These are phyloP conservation scores for Synergus umbraculus DNA, from an alignment of 2,888 invertebrate species.

Conservation along the genomic window DNA sequence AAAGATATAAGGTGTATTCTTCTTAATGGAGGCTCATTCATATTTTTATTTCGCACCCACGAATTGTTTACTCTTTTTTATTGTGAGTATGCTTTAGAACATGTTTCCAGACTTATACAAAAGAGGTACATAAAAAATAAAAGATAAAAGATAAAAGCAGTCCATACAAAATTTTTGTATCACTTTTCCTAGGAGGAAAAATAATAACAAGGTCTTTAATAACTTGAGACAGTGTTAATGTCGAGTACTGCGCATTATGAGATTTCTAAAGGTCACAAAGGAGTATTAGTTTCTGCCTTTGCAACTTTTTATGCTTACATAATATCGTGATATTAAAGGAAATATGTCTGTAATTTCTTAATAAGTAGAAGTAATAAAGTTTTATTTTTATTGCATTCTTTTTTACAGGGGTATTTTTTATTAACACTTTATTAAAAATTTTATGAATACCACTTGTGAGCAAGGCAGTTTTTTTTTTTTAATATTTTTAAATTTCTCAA, in stretches of 20 bases:
- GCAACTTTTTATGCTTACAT: neutral
- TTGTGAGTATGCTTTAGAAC: neutral
- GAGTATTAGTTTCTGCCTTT: neutral
- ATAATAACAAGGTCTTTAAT: slow-evolving; percentile 39
- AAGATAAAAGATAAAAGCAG: neutral
- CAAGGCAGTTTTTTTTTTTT: too few species aligned
- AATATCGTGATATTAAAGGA: neutral
- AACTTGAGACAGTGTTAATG: slow-evolving; percentile 3
- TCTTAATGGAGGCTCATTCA: slow-evolving; percentile 6
- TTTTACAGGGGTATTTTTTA: neutral
- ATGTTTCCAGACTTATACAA: neutral
- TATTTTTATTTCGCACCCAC: slow-evolving; percentile 14
- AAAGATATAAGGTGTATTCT: neutral
- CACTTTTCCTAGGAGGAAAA: slow-evolving; percentile 7
- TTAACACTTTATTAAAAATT: neutral
- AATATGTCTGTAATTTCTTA: neutral
- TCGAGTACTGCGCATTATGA: slow-evolving; percentile 1
- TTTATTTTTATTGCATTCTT: neutral
- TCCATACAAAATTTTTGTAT: neutral
- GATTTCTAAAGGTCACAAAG: slow-evolving; percentile 9
- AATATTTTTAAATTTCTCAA: too few species aligned
- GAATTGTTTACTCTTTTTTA: neutral
- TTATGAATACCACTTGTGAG: too few species aligned
- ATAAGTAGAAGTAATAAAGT: neutral
- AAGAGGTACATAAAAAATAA: neutral